Percentiles rank a stretch among this genome's conserved stretches.
phyloP scores from a whole-genome alignment of 2,797 vertebrate genomes.

The Pogonophryne albipinna region DNA sequence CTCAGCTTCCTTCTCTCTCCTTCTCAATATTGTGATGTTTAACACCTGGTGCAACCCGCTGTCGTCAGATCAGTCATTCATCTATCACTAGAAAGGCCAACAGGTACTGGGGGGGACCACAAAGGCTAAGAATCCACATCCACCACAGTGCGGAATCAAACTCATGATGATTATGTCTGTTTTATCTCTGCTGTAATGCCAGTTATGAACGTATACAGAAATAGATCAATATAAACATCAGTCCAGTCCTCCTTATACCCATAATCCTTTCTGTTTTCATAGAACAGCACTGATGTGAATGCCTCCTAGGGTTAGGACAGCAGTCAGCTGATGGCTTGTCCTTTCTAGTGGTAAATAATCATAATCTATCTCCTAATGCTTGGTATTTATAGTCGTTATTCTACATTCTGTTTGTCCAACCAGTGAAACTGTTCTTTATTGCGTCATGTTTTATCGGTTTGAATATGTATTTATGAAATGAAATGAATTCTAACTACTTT shows the following conservation, averaged over 20 bases:
- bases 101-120: too few species aligned
- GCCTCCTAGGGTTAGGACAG: not conserved
- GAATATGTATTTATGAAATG: not conserved
- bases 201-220: not conserved
- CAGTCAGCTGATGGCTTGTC: slow-evolving; percentile 20
- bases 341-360: slow-evolving; percentile 54
- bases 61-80: slow-evolving; percentile 4
- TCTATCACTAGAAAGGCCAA: slow-evolving; percentile 54
- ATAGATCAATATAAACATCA: not conserved
- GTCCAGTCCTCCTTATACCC: not conserved
- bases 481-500: slow-evolving; percentile 10
- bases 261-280: slow-evolving; percentile 15
- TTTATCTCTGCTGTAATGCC: not conserved
- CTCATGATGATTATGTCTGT: not conserved
- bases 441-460: slow-evolving; percentile 11
- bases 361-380: slow-evolving; percentile 44
- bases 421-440: slow-evolving; percentile 42
- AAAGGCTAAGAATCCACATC: too few species aligned
- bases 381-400: slow-evolving; percentile 49
- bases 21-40: slow-evolving; percentile 55
- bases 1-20: slow-evolving; percentile 43
- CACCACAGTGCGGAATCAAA: not conserved
- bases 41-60: slow-evolving; percentile 40
- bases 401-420: slow-evolving; percentile 45
- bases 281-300: not conserved